A percentile compares a stretch with the other conserved stretches of the same genome.
Evolutionary conservation across 2,888 invertebrate genomes (phyloP).

Genomic region (Troglohyphantes excavatus): DNA sequence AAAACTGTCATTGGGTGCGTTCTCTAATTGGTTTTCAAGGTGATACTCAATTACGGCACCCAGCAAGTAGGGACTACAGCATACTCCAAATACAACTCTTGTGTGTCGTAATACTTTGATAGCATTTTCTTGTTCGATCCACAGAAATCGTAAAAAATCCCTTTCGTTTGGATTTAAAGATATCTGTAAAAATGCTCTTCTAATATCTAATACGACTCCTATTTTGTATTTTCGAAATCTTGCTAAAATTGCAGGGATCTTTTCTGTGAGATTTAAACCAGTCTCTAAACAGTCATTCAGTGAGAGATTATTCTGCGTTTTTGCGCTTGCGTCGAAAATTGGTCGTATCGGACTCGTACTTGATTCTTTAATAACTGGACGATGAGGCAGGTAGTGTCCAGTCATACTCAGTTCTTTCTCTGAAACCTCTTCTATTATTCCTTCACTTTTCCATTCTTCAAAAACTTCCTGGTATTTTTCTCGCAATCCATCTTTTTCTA

Average conservation of each 20-base stretch:
- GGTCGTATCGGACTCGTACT: conserved; percentile 21
- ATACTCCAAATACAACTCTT: conserved; percentile 8
- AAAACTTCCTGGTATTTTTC: not conserved
- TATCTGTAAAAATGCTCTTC: conserved; percentile 35
- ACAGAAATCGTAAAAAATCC: conserved; percentile 27
- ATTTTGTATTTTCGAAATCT: not conserved
- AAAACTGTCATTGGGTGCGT: not conserved
- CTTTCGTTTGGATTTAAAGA: conserved; percentile 7
- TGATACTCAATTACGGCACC: not conserved
- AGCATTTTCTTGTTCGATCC: not conserved
- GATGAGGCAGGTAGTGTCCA: conserved; percentile 4
- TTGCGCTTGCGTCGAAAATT: conserved; percentile 22
- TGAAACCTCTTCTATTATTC: conserved; percentile 15
- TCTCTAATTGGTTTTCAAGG: not conserved
- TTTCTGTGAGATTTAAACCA: conserved; percentile 16
- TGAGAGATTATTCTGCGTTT: not conserved
- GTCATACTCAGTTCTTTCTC: not conserved
- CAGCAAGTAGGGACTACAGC: conserved; percentile 17
- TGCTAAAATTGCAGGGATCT: conserved; percentile 8
- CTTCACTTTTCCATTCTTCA: not conserved
- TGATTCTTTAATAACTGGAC: not conserved
- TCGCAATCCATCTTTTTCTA: not conserved
- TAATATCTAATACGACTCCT: conserved; percentile 8
- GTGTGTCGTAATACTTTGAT: not conserved
- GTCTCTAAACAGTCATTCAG: conserved; percentile 34